Percentiles rank a stretch among this genome's conserved stretches.
Evolutionary conservation across 1,140 invertebrate genomes (phyloP).

Genomic region (Varroa destructor): DNA sequence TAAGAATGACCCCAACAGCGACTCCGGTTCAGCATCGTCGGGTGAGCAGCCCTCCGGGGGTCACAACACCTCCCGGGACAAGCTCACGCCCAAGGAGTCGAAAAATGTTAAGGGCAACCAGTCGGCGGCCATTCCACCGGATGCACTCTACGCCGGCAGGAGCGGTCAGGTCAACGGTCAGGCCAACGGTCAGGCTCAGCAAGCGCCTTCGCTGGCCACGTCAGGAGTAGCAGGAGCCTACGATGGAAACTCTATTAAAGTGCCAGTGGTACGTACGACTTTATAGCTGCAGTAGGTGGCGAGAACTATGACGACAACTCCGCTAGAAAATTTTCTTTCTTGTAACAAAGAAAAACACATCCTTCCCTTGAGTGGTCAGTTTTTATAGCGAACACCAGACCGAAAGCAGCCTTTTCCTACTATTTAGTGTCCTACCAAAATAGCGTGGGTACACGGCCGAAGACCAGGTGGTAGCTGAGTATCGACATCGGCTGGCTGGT

Average conservation of each 20-base stretch:
- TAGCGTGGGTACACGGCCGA: too few species aligned
- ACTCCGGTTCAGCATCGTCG: conserved; percentile 20
- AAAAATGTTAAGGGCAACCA: conserved; percentile 13
- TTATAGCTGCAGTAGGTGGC: too few species aligned
- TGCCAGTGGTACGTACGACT: conserved; percentile 18
- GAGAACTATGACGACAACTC: too few species aligned
- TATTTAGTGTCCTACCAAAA: too few species aligned
- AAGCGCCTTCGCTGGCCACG: too few species aligned
- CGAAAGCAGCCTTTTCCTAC: too few species aligned
- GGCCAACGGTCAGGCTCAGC: background rate
- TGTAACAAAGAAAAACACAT: too few species aligned
- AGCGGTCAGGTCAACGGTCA: background rate
- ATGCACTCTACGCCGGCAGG: conserved; percentile 20
- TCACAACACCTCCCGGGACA: conserved; percentile 24
- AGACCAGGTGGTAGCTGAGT: too few species aligned
- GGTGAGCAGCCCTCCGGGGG: conserved; percentile 2
- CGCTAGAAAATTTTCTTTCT: too few species aligned
- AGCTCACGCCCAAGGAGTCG: conserved; percentile 9
- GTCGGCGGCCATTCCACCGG: conserved; percentile 13
- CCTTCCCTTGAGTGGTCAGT: too few species aligned
- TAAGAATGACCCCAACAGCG: conserved; percentile 26
- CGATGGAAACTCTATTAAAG: conserved; percentile 23
- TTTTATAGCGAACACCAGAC: too few species aligned
- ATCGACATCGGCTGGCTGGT: too few species aligned
- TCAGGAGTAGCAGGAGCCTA: background rate